Conservation (phyloP, 2,113 vertebrate species). For the Gallinago jamesoni region DNA sequence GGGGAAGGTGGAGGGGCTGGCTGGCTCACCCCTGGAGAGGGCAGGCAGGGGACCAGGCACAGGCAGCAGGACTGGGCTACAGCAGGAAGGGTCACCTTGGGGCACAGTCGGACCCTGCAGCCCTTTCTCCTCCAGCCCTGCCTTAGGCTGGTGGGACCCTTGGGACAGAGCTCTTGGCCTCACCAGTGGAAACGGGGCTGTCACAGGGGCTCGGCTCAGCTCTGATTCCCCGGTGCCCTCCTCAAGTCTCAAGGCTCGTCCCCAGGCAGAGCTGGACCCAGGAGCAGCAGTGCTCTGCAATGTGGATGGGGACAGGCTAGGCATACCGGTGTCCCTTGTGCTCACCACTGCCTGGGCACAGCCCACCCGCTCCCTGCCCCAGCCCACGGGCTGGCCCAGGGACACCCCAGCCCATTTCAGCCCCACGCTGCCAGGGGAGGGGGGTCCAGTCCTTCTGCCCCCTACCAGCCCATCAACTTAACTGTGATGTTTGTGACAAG, state of each 20-base stretch:
- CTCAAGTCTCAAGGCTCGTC: neutral
- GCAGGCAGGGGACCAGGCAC: neutral
- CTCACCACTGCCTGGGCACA: neutral
- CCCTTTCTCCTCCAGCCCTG: neutral
- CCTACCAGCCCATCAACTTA: neutral
- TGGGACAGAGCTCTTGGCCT: neutral
- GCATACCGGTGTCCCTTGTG: neutral
- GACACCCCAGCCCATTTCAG: neutral
- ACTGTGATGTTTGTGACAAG: conserved; percentile 19
- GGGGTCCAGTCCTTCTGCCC: neutral
- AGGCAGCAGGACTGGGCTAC: neutral
- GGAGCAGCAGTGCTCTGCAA: neutral
- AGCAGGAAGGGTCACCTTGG: neutral
- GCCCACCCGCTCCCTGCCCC: neutral
- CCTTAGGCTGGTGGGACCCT: neutral
- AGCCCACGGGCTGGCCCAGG: neutral
- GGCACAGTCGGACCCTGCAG: neutral
- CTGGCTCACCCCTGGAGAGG: neutral
- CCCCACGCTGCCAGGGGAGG: neutral
- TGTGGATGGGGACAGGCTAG: neutral
- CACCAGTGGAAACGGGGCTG: rapidly evolving
- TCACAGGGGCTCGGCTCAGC: neutral
- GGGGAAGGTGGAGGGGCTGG: neutral
- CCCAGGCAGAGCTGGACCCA: neutral
- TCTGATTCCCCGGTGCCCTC: neutral